A percentile compares a stretch with the other conserved stretches of the same genome.
These are phyloP conservation scores for Megathymus violae DNA, from an alignment of 1,140 invertebrate genomes.

Conservation along the genomic window DNA sequence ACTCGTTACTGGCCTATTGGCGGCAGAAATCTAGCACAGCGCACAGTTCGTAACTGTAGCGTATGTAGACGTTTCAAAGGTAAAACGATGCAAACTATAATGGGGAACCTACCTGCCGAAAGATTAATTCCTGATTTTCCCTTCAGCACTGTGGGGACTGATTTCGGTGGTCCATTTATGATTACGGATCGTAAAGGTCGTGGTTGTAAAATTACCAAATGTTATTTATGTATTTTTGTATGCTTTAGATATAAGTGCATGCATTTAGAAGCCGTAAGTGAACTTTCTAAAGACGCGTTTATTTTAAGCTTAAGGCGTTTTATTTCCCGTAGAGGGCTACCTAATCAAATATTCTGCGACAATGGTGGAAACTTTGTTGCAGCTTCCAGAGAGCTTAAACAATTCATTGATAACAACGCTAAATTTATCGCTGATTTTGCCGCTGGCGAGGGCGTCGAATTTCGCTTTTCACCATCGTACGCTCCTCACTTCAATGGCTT, in stretches of 20 bases:
- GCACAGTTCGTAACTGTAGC: conserved; percentile 18
- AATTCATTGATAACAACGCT: conserved; percentile 1
- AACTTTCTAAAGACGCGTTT: conserved; percentile 37
- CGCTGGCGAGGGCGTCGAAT: too few relatives aligned
- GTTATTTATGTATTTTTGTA: too few relatives aligned
- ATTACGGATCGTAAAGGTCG: conserved; percentile 45
- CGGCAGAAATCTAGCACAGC: conserved; percentile 28
- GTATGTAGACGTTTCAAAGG: conserved; percentile 4
- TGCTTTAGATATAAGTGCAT: too few relatives aligned
- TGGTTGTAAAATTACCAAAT: conserved; percentile 43
- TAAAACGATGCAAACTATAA: too few relatives aligned
- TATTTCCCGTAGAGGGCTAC: conserved; percentile 38
- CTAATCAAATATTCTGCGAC: conserved; percentile 45
- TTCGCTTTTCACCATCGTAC: too few relatives aligned
- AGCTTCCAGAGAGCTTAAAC: conserved; percentile 41
- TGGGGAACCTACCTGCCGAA: too few relatives aligned
- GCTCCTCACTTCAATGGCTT: too few relatives aligned
- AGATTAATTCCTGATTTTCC: conserved; percentile 29
- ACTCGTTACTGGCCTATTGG: conserved; percentile 25
- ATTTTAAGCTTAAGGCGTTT: conserved; percentile 24
- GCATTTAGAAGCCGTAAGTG: conserved; percentile 54
- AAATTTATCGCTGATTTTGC: conserved; percentile 11
- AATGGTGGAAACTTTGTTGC: conserved; percentile 40
- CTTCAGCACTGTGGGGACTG: conserved; percentile 35
- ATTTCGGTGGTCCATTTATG: conserved; percentile 47